Base-by-base conservation (phyloP, 2,888 invertebrate species). In the Ophion ellenae region DNA sequence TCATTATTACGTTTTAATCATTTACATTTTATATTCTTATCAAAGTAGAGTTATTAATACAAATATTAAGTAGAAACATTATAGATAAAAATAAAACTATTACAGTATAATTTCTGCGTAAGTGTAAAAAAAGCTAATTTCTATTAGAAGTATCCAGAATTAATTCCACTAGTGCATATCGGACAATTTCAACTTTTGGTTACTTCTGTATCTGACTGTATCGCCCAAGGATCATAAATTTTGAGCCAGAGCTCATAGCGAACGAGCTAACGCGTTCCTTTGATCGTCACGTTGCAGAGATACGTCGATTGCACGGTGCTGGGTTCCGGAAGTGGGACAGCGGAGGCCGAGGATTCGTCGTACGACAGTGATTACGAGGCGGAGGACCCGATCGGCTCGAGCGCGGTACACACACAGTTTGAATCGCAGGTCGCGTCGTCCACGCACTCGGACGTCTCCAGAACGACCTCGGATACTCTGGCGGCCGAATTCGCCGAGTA, bases 401-500 rank as follows among this genome's bases (percentile, higher is more conserved):
- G 90, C n/a, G 88, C 89, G 76, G 81, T 90, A 36, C 89, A 91
- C 76, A 84, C 90, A 11, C 91, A 90, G 81, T 83, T 91, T 82
- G 88, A 88, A 45, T 88, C 90, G 3, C 91, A 91, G 70, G 93
- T 95, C 69, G 90, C 92, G 53, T 87, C 91, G 11, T 89, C 92
- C 17, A 94, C 95, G 53, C 97, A 97, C 94, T 96, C 97, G 88
- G 97, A 97, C 91, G 97, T 98, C 45, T 97, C 97, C 64, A 95
- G 98, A 87, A 98, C 98, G 2, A 96, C 97, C 40, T 97, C 97
- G 75, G 98, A 98, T 93, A 98, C 98, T 1, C 95, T 98, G 91
- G 97, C 96, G 14, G 97, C 97, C 4, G 98, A 98, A 94, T 98
- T 97, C 93, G 97, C 97, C 17, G 97, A 97, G 92, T 97, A 98